Evolutionary conservation across 2,113 vertebrate genomes (phyloP).

Genomic region (Zingel zingel): DNA sequence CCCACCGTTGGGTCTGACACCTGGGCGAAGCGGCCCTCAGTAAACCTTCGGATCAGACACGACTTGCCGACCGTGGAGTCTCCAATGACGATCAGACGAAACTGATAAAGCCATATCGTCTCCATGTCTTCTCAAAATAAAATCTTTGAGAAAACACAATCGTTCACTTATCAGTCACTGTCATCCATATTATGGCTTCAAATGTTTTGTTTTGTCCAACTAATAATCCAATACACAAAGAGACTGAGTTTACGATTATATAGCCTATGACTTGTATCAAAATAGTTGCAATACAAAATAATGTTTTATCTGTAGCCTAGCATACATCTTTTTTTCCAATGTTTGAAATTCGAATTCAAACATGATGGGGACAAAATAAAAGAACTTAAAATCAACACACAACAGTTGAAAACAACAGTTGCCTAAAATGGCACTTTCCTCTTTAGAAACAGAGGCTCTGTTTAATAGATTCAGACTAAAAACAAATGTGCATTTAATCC

Average conservation of each 20-base stretch:
- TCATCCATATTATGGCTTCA: background rate
- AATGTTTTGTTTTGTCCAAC: background rate
- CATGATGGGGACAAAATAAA: background rate
- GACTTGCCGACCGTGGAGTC: constrained; percentile 97
- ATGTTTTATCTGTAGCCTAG: too few relatives aligned
- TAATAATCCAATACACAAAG: background rate
- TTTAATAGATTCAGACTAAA: constrained; percentile 1
- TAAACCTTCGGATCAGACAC: constrained; percentile 95
- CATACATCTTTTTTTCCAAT: too few relatives aligned
- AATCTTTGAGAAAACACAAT: constrained; percentile 52
- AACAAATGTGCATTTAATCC: constrained; percentile 24
- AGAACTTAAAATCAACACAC: background rate
- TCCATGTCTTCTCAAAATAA: constrained; percentile 86
- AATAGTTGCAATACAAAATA: too few relatives aligned
- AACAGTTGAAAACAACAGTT: background rate
- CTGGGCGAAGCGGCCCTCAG: constrained; percentile 94
- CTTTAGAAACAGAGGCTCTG: background rate
- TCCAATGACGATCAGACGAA: constrained; percentile 95
- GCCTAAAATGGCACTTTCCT: background rate
- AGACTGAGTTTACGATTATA: background rate
- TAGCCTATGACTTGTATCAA: background rate
- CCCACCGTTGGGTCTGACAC: constrained; percentile 96
- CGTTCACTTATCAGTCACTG: background rate
- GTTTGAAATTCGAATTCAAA: too few relatives aligned
- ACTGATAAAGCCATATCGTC: constrained; percentile 98